Base-by-base conservation (phyloP, 2,888 invertebrate genomes). In the Chaitophorus viminalis region DNA sequence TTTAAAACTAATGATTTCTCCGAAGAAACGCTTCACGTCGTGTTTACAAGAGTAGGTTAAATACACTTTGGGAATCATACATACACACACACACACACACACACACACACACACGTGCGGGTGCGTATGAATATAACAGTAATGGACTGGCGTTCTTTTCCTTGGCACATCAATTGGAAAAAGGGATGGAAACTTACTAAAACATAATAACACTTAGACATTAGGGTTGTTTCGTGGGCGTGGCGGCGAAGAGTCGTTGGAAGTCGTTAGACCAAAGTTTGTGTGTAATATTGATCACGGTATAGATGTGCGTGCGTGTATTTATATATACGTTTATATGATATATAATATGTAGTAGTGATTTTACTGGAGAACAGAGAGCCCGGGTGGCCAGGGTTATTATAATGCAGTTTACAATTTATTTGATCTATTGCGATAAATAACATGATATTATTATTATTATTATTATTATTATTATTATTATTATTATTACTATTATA, bases 371-470 rank as follows among this genome's bases (percentile, higher is more conserved):
- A 3, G 60, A 83, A 72, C 54, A 83, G 54, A 54, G 83, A 21
- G 54, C 36, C 6, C 9, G 74, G 36, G 4, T 11, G 21, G 46
- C 17, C 25, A 6, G 8, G 54, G 52, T 33, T 86, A 86, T 86
- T 70, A 86, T 86, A 86, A 86, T 36, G 78, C 54, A 70, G 68
- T 86, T 86, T 78, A 78, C 52, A 68, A 86, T 86, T 86, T 78
- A 79, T 87, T 72, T 74, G 86, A 79, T 87, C 54, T 31, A 60
- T 39, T 9, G 60, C 72, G 79, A 87, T 87, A 87, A 87, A 87
- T 74, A 79, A 86, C 72, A 52, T 21, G 74, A 39, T 60, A 60
- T 54, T 74, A 65, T 29, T 84, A 84, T 84, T 85, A 82, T 74
- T 82, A 82, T 72, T 78, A 60, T 82, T 82, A 72, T 82, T 83